Evolutionary conservation across 2,888 invertebrate genomes (phyloP).

Genomic region (Arenicola marina): DNA sequence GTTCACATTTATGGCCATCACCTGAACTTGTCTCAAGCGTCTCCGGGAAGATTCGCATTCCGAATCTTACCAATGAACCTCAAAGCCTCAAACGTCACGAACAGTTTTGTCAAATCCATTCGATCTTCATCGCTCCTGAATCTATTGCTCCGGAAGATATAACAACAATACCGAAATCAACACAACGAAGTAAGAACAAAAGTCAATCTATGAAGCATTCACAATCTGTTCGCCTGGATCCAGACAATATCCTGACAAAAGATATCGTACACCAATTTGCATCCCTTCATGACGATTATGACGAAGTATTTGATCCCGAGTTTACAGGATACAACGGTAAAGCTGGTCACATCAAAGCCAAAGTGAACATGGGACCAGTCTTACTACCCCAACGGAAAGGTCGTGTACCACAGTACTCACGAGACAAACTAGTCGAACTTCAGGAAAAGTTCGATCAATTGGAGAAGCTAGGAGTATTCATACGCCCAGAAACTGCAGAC

Average conservation of each 20-base stretch:
- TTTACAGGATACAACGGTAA: conserved; percentile 33
- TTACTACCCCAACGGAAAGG: conserved; percentile 39
- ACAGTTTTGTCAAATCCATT: conserved; percentile 1
- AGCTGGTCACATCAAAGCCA: conserved; percentile 31
- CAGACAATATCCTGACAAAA: conserved; percentile 18
- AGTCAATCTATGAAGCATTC: background rate
- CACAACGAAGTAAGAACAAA: background rate
- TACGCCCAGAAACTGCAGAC: conserved; percentile 28
- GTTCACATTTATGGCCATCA: conserved; percentile 1
- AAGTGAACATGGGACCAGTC: conserved; percentile 37
- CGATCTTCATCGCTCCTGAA: too few species aligned
- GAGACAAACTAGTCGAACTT: conserved; percentile 30
- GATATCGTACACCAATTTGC: conserved; percentile 8
- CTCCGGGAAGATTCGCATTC: background rate
- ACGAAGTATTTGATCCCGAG: conserved; percentile 30
- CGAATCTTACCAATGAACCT: conserved; percentile 1
- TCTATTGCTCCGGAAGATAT: too few species aligned
- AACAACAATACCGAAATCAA: background rate
- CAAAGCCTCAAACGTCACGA: background rate
- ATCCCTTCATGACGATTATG: conserved; percentile 16
- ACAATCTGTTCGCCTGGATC: conserved; percentile 17
- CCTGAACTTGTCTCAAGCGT: conserved; percentile 1
- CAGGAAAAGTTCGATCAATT: conserved; percentile 37
- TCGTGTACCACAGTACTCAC: conserved; percentile 32
- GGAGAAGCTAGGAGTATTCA: conserved; percentile 33